A percentile compares a stretch with the other conserved stretches of the same genome.
phyloP scores from a whole-genome alignment of 2,888 invertebrate species.

The Meta bourneti region DNA sequence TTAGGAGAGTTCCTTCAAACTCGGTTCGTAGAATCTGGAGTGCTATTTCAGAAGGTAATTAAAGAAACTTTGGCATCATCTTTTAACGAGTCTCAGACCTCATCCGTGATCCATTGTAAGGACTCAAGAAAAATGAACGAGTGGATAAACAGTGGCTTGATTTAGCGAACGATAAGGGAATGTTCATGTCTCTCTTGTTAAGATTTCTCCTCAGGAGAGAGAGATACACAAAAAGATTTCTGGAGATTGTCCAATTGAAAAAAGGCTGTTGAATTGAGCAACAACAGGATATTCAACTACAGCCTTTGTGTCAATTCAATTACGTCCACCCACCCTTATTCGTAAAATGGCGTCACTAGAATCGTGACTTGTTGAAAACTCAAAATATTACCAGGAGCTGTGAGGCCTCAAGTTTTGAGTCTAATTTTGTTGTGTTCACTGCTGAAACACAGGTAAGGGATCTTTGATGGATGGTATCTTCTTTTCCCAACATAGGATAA shows the following conservation, averaged over 20 bases:
- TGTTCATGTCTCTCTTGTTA: not conserved
- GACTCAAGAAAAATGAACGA: conserved; percentile 23
- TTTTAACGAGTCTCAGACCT: not conserved
- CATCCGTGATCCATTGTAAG: conserved; percentile 15
- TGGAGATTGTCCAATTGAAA: conserved; percentile 7
- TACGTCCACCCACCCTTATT: too few species aligned
- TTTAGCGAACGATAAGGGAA: conserved; percentile 16
- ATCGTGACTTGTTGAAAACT: too few species aligned
- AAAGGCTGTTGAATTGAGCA: too few species aligned
- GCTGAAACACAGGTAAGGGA: too few species aligned
- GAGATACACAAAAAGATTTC: not conserved
- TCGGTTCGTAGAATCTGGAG: not conserved
- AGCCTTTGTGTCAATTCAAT: too few species aligned
- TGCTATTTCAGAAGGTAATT: not conserved
- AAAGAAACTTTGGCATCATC: conserved; percentile 17
- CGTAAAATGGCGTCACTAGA: too few species aligned
- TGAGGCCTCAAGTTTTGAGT: too few species aligned
- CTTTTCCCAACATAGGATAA: too few species aligned
- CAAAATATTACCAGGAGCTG: too few species aligned
- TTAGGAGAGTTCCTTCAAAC: not conserved
- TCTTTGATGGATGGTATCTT: too few species aligned
- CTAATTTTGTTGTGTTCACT: too few species aligned
- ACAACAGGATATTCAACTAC: too few species aligned
- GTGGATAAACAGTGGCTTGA: conserved; percentile 34
- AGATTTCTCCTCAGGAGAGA: not conserved